A percentile compares a stretch with the other conserved stretches of the same genome.
Conservation (phyloP, 1,140 invertebrate genomes). For the Macrobrachium nipponense region DNA sequence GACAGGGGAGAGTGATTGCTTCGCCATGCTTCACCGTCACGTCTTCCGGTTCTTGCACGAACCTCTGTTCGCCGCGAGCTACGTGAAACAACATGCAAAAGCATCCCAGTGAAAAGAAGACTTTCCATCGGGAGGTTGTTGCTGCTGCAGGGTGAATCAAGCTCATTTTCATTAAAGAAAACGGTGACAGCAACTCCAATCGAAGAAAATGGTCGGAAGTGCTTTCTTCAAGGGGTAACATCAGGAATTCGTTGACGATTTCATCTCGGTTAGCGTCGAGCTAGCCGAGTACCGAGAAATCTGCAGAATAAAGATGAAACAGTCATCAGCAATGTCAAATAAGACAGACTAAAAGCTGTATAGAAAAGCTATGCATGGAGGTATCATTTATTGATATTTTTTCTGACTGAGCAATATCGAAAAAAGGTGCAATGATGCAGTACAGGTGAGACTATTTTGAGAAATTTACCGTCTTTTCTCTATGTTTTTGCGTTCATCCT, state of each 20-base stretch:
- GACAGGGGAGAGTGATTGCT: constrained; percentile 50
- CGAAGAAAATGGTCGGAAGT: background rate
- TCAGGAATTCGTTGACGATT: background rate
- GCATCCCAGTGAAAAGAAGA: background rate
- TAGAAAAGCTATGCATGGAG: too few relatives aligned
- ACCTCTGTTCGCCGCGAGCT: constrained; percentile 38
- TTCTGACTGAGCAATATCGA: too few relatives aligned
- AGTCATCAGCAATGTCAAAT: background rate
- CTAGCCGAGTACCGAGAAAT: background rate
- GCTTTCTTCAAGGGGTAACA: background rate
- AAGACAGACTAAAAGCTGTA: too few relatives aligned
- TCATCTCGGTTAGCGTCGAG: background rate
- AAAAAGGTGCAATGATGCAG: too few relatives aligned
- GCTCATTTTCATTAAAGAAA: constrained; percentile 22
- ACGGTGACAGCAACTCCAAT: background rate
- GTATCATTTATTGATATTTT: too few relatives aligned
- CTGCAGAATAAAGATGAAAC: background rate
- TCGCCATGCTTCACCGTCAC: constrained; percentile 53
- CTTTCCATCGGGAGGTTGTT: constrained; percentile 9
- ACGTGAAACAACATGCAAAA: background rate
- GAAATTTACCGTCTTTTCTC: too few relatives aligned
- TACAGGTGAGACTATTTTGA: too few relatives aligned
- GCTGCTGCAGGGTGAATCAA: background rate
- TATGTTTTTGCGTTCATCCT: too few relatives aligned
- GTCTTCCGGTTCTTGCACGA: constrained; percentile 47